Percentiles rank a stretch among this genome's conserved stretches.
Evolutionary conservation across 1,140 invertebrate species (phyloP).

Genomic region (Calephelis nemesis): DNA sequence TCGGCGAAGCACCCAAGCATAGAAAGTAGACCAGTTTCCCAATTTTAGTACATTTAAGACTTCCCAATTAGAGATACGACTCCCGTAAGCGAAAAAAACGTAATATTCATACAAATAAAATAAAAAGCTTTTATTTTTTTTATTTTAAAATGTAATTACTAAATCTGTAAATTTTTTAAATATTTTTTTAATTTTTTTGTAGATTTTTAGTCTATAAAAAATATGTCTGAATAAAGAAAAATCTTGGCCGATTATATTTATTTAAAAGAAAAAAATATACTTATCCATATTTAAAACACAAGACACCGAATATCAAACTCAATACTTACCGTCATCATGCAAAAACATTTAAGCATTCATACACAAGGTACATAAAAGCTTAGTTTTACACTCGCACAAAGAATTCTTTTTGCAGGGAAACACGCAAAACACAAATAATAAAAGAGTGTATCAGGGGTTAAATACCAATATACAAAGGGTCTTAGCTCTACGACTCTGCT

Average conservation of each 20-base stretch:
- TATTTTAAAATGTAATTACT: no score
- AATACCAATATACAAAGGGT: conserved; percentile 45
- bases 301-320: neutral
- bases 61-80: conserved; percentile 5
- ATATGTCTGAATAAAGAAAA: no score
- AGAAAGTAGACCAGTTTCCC: conserved; percentile 66
- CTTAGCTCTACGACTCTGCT: conserved; percentile 66
- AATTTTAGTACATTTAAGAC: no score
- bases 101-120: neutral
- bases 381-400: neutral
- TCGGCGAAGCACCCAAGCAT: conserved; percentile 69
- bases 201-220: no score
- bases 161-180: no score
- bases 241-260: neutral
- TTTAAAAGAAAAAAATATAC: neutral
- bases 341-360: conserved; percentile 14
- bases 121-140: no score
- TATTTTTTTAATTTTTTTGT: no score
- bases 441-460: conserved; percentile 26
- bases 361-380: conserved; percentile 8
- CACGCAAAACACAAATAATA: conserved; percentile 24
- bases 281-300: neutral
- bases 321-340: conserved; percentile 7
- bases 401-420: conserved; percentile 7
- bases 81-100: neutral